Evolutionary conservation across 2,888 invertebrate species (phyloP).

Genomic region (Melanotus villosus): DNA sequence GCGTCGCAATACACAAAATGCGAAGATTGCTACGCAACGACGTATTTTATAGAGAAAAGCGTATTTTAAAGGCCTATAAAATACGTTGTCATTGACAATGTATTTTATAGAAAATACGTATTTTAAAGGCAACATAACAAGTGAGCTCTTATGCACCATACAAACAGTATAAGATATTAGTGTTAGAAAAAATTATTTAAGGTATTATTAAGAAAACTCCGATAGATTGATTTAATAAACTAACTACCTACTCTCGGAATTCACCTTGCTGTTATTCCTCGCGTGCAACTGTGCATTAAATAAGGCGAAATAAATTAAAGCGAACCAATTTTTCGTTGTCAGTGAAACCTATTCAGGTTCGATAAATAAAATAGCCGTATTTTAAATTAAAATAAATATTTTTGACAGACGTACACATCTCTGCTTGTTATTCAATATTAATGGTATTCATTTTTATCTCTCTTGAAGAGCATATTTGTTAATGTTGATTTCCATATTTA

Average conservation of each 20-base stretch:
- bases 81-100: no score
- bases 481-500: conserved; percentile 31
- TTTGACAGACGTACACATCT: conserved; percentile 52
- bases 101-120: no score
- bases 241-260: conserved; percentile 42
- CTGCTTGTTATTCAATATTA: conserved; percentile 43
- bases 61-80: no score
- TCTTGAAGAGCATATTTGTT: conserved; percentile 30
- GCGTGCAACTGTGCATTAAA: conserved; percentile 55
- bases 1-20: no score
- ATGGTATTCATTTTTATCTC: conserved; percentile 37
- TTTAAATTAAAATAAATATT: conserved; percentile 56
- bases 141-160: no score
- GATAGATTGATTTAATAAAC: conserved; percentile 31
- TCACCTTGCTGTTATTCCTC: conserved; percentile 52
- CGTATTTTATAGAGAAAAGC: no score
- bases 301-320: conserved; percentile 54
- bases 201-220: conserved; percentile 4
- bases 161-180: no score
- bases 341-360: conserved; percentile 50
- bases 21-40: no score
- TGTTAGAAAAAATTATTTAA: no score
- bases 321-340: conserved; percentile 54
- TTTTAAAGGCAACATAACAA: no score
- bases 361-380: conserved; percentile 54